phyloP scores from a whole-genome alignment of 2,113 vertebrate species.

The Nipponia nippon region DNA sequence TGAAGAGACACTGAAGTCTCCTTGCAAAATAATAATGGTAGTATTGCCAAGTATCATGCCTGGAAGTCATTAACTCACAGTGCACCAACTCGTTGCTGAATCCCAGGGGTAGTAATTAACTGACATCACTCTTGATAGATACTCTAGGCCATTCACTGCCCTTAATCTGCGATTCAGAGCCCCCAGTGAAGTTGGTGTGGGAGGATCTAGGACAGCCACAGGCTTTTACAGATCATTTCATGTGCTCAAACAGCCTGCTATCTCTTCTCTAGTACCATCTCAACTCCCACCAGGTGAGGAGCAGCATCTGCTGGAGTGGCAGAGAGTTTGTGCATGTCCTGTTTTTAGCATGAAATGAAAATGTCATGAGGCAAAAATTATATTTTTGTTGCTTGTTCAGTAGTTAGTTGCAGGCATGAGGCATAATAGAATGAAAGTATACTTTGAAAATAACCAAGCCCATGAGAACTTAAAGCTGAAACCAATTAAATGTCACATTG shows the following conservation, averaged over 20 bases:
- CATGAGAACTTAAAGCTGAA: not conserved
- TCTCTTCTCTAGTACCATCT: not conserved
- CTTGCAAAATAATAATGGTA: slow-evolving; percentile 24
- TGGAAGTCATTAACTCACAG: slow-evolving; percentile 58
- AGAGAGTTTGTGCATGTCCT: not conserved
- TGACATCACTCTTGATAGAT: slow-evolving; percentile 46
- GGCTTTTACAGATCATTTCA: not conserved
- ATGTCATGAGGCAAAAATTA: not conserved
- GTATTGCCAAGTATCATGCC: slow-evolving; percentile 37
- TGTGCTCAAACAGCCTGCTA: not conserved
- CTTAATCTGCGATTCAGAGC: not conserved
- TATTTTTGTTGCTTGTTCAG: not conserved
- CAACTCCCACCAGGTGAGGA: not conserved
- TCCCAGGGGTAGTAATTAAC: not conserved
- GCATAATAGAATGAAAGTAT: not conserved
- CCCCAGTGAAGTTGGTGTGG: not conserved
- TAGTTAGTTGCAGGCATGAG: not conserved
- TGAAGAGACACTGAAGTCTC: not conserved
- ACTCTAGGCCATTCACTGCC: not conserved
- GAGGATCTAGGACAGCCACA: not conserved
- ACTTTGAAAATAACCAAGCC: not conserved
- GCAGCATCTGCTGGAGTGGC: not conserved
- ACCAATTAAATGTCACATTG: not conserved
- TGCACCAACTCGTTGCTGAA: slow-evolving; percentile 1
- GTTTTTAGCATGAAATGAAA: not conserved